Percentiles rank a stretch among this genome's conserved stretches.
These are phyloP conservation scores for Diabrotica balteata DNA, from an alignment of 2,888 invertebrate genomes.

Conservation along the genomic window DNA sequence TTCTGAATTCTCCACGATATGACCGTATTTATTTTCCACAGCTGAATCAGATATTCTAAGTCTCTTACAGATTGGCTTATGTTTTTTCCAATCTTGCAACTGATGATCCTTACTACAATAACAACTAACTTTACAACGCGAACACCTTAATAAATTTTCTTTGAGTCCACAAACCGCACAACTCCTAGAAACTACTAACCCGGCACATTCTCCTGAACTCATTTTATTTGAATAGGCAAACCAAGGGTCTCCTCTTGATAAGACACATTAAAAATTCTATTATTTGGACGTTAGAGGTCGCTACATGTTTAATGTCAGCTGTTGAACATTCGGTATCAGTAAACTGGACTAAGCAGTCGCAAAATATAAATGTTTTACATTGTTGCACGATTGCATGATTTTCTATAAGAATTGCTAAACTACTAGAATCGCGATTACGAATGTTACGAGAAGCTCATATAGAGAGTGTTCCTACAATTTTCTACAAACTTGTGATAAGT, in stretches of 20 bases:
- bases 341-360: background rate
- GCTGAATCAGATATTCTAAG: constrained; percentile 22
- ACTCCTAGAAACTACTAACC: constrained; percentile 24
- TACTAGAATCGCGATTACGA: too few relatives aligned
- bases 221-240: constrained; percentile 31
- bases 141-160: constrained; percentile 73
- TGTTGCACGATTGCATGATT: background rate
- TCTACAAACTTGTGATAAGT: too few relatives aligned
- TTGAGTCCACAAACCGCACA: constrained; percentile 69
- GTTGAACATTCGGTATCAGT: constrained; percentile 7
- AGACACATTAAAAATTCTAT: constrained; percentile 13
- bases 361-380: background rate
- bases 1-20: constrained; percentile 45
- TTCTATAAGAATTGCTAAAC: too few relatives aligned
- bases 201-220: constrained; percentile 34
- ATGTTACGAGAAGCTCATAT: too few relatives aligned
- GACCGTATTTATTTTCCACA: constrained; percentile 40
- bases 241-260: constrained; percentile 2
- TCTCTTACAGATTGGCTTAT: constrained; percentile 62
- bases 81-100: constrained; percentile 78
- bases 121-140: constrained; percentile 74
- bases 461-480: too few relatives aligned
- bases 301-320: constrained; percentile 32
- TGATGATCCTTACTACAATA: constrained; percentile 86
- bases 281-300: constrained; percentile 24